These are phyloP conservation scores for Lamprologus sp. DNA, from an alignment of 2,113 vertebrate genomes.

Conservation along the genomic window DNA sequence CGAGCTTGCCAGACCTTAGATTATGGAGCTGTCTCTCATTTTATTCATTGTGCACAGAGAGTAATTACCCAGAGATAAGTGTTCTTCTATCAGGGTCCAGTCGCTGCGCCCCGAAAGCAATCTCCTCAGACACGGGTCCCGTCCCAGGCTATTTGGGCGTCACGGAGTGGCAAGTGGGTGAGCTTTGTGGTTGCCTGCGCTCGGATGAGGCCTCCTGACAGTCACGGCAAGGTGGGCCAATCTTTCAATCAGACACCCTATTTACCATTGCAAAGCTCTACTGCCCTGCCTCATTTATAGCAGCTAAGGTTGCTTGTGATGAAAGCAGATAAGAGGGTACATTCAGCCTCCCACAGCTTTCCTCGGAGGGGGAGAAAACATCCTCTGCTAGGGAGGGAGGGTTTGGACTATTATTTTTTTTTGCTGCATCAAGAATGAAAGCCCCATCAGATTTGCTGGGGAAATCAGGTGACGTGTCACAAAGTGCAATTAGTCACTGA, in stretches of 20 bases:
- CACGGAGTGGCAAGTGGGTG: conserved; percentile 17
- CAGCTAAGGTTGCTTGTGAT: conserved; percentile 16
- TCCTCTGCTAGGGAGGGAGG: not conserved
- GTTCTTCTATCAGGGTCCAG: conserved; percentile 47
- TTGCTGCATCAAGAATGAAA: conserved; percentile 5
- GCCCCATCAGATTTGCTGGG: not conserved
- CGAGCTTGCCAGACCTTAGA: conserved; percentile 56
- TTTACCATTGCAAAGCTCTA: conserved; percentile 65
- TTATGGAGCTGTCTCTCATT: conserved; percentile 66
- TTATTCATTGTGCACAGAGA: conserved; percentile 64
- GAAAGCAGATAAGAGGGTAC: conserved; percentile 36
- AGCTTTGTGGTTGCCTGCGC: conserved; percentile 51
- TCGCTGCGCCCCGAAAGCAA: conserved; percentile 41
- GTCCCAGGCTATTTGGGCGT: conserved; percentile 50
- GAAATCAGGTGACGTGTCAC: conserved; percentile 18
- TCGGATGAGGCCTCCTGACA: conserved; percentile 48
- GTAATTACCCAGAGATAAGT: conserved; percentile 71
- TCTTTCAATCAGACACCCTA: conserved; percentile 66
- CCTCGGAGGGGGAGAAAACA: not conserved
- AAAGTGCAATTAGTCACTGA: conserved; percentile 19
- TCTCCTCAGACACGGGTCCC: conserved; percentile 49
- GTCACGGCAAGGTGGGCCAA: conserved; percentile 54
- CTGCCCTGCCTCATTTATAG: conserved; percentile 49
- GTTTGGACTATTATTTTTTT: not conserved
- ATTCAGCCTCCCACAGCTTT: conserved; percentile 1